These are phyloP conservation scores for Bombus ignitus DNA, from an alignment of 1,140 invertebrate genomes.

Conservation along the genomic window DNA sequence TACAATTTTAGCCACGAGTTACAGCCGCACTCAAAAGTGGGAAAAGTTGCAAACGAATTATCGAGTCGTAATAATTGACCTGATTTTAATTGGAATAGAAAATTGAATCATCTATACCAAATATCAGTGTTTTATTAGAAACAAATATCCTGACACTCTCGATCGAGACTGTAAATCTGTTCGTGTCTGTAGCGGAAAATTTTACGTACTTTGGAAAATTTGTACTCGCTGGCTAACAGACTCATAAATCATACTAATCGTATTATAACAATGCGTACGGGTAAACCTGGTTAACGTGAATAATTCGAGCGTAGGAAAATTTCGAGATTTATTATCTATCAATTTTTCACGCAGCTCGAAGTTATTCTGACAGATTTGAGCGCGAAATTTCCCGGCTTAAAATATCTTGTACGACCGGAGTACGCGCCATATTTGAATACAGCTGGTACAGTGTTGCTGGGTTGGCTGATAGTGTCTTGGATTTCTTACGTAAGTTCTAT, in stretches of 20 bases:
- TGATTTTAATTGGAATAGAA: no score
- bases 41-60: no score
- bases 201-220: background rate
- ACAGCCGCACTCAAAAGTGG: no score
- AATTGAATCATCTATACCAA: no score
- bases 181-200: no score
- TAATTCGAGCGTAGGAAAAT: background rate
- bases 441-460: constrained; percentile 68
- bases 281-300: background rate
- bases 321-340: background rate
- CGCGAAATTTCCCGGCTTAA: constrained; percentile 58
- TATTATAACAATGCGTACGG: background rate
- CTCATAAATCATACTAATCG: background rate
- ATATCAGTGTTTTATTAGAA: no score
- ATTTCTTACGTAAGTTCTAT: constrained; percentile 65
- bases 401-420: constrained; percentile 56
- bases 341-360: constrained; percentile 56
- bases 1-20: no score
- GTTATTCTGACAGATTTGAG: constrained; percentile 66
- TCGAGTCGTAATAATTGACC: no score
- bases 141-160: no score
- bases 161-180: background rate
- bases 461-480: constrained; percentile 72
- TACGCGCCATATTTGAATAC: constrained; percentile 70
- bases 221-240: background rate